Conservation (phyloP, 2,113 vertebrate species). For the Dromas ardeola region DNA sequence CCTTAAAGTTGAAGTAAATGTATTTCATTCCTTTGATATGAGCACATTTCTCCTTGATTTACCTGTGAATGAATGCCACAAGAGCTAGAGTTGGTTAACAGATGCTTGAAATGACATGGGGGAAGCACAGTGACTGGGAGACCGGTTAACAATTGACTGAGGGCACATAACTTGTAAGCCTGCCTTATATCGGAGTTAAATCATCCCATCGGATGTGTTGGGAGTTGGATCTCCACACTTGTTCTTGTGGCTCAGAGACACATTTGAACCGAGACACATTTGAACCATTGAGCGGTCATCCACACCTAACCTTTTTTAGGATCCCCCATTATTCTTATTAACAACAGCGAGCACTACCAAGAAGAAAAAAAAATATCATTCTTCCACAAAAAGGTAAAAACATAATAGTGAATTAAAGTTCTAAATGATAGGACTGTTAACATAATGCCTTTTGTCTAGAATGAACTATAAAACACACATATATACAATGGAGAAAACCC, state of each 20-base stretch:
- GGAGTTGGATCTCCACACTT: neutral
- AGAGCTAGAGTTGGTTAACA: neutral
- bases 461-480: slow-evolving; percentile 59
- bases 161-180: neutral
- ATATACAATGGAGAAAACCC: slow-evolving; percentile 56
- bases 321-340: slow-evolving; percentile 32
- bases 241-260: neutral
- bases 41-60: neutral
- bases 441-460: slow-evolving; percentile 69
- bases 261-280: neutral
- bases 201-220: neutral
- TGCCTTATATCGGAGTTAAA: neutral
- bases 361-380: slow-evolving; percentile 19
- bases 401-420: slow-evolving; percentile 68
- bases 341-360: neutral
- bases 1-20: slow-evolving; percentile 33
- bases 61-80: neutral
- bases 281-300: neutral
- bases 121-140: neutral
- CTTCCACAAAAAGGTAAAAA: slow-evolving; percentile 40
- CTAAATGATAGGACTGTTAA: slow-evolving; percentile 69
- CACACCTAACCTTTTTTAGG: slow-evolving; percentile 15
- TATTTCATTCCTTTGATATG: slow-evolving; percentile 19
- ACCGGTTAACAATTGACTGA: neutral
- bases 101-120: neutral